phyloP scores from a whole-genome alignment of 2,888 invertebrate species.

The Molanna angustata region DNA sequence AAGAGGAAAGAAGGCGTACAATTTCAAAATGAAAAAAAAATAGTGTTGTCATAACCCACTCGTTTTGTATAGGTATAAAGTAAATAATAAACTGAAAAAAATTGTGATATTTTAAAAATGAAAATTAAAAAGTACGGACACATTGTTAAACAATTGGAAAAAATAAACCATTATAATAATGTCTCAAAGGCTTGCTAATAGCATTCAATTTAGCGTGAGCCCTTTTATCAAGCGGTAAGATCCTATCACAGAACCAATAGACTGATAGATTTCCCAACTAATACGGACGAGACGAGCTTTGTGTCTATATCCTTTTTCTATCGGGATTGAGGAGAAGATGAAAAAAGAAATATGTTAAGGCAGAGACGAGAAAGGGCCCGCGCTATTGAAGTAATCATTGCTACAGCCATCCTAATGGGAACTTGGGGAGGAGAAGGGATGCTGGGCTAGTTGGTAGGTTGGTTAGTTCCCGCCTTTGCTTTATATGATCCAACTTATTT shows the following conservation, averaged over 20 bases:
- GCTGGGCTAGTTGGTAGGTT: conserved; percentile 4
- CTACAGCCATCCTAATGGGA: conserved; percentile 1
- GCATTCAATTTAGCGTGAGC: conserved; percentile 27
- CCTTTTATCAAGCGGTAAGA: conserved; percentile 27
- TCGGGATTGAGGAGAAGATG: conserved; percentile 10
- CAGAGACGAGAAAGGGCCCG: conserved; percentile 8
- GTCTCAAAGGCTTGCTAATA: conserved; percentile 22
- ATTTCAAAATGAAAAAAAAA: too few species aligned
- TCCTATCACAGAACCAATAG: conserved; percentile 31
- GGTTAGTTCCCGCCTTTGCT: conserved; percentile 9
- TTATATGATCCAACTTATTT: conserved; percentile 3
- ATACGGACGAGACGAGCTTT: conserved; percentile 20
- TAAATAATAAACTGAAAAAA: too few species aligned
- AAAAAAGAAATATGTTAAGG: conserved; percentile 22
- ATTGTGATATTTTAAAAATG: too few species aligned
- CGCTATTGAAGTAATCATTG: conserved; percentile 12
- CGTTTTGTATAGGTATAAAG: too few species aligned
- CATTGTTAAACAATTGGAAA: conserved; percentile 1
- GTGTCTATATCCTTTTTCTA: conserved; percentile 15
- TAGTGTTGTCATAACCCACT: too few species aligned
- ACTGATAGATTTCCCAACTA: conserved; percentile 30
- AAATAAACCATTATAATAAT: too few species aligned
- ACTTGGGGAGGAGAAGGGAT: neutral
- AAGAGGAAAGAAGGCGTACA: too few species aligned
- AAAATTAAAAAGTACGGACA: neutral